Conservation (phyloP, 2,113 vertebrate species). For the Capricornis sumatraensis region DNA sequence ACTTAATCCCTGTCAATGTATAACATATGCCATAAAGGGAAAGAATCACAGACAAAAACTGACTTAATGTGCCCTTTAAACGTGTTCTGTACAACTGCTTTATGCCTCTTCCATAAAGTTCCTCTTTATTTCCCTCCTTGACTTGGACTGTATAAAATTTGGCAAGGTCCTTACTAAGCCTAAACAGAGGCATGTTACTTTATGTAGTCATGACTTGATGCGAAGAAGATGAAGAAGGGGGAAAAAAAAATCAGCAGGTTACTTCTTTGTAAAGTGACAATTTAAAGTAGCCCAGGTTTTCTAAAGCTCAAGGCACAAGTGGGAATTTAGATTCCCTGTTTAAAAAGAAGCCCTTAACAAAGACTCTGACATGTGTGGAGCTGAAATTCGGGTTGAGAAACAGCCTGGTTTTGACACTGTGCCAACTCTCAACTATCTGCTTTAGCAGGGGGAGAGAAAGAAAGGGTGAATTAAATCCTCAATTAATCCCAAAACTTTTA, state of each 20-base stretch:
- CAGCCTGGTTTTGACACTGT: slow-evolving; percentile 34
- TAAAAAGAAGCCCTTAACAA: slow-evolving; percentile 30
- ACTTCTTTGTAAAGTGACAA: slow-evolving; percentile 25
- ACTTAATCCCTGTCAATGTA: slow-evolving; percentile 78
- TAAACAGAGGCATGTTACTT: neutral
- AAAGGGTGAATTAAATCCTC: slow-evolving; percentile 41
- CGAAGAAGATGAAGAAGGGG: neutral
- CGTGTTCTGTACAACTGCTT: neutral
- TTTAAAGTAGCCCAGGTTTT: neutral
- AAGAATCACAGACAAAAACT: slow-evolving; percentile 45
- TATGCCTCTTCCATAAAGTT: slow-evolving; percentile 21
- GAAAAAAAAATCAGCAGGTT: neutral
- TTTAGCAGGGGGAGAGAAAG: neutral
- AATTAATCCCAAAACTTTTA: neutral
- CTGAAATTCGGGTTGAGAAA: slow-evolving; percentile 2
- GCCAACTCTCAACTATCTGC: slow-evolving; percentile 38
- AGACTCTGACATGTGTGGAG: neutral
- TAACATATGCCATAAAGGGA: slow-evolving; percentile 69
- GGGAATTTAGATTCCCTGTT: slow-evolving; percentile 29
- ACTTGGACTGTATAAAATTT: slow-evolving; percentile 9
- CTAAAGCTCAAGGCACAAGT: neutral
- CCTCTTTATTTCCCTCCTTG: slow-evolving; percentile 49
- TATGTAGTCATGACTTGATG: neutral
- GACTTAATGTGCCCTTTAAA: slow-evolving; percentile 50
- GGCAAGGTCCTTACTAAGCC: neutral